A percentile compares a stretch with the other conserved stretches of the same genome.
Evolutionary conservation across 2,888 invertebrate species (phyloP).

Genomic region (Dicycla oo): DNA sequence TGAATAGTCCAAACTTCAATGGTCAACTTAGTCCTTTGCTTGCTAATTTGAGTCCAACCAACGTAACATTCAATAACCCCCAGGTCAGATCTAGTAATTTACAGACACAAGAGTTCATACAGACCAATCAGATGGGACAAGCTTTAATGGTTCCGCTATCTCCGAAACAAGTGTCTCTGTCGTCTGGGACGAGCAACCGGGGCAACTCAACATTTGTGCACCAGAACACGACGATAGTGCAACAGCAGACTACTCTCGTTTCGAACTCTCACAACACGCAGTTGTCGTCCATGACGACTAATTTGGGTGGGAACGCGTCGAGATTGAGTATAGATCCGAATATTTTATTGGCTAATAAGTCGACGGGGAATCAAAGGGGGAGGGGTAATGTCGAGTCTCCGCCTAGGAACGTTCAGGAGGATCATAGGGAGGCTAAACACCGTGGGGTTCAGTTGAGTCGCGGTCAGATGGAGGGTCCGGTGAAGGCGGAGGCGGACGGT

Average conservation of each 20-base stretch:
- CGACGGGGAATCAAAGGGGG: constrained; percentile 68
- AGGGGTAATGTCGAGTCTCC: constrained; percentile 72
- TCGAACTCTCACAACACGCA: constrained; percentile 91
- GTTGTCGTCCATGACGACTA: constrained; percentile 74
- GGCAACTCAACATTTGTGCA: constrained; percentile 94
- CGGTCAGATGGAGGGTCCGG: constrained; percentile 60
- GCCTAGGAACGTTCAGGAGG: constrained; percentile 46
- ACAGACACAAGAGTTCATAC: constrained; percentile 93
- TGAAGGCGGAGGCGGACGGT: constrained; percentile 65
- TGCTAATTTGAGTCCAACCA: constrained; percentile 93
- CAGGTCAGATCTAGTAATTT: constrained; percentile 88
- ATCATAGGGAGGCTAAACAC: constrained; percentile 63
- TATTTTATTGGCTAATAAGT: constrained; percentile 85
- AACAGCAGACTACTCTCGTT: constrained; percentile 95
- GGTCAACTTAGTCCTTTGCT: constrained; percentile 95
- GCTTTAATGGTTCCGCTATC: constrained; percentile 93
- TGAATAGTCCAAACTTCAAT: constrained; percentile 93
- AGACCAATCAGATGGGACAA: constrained; percentile 93
- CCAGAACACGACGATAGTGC: constrained; percentile 96
- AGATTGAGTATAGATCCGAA: constrained; percentile 91
- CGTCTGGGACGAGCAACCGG: constrained; percentile 89
- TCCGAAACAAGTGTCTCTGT: constrained; percentile 90
- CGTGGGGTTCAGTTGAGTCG: constrained; percentile 29
- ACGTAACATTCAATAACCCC: constrained; percentile 91
- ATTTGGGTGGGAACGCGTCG: constrained; percentile 77